Evolutionary conservation across 2,888 invertebrate genomes (phyloP).

Genomic region (Caenorhabditis sp.): DNA sequence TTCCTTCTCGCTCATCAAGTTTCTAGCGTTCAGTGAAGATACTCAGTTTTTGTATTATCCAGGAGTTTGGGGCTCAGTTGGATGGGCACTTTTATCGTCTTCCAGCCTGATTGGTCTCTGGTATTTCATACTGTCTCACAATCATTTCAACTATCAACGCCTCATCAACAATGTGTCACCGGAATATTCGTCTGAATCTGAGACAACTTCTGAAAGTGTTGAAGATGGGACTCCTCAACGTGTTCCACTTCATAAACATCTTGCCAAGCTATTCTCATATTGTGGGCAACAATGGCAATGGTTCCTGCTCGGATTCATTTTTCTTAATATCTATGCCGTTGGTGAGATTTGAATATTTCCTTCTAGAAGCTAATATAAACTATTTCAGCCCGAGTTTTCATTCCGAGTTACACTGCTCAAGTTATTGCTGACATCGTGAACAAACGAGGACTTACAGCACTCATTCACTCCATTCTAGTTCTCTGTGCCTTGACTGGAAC

Average conservation of each 20-base stretch:
- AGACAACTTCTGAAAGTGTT: neutral
- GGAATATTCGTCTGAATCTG: slow-evolving; percentile 7
- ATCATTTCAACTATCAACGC: slow-evolving; percentile 36
- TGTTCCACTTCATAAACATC: slow-evolving; percentile 39
- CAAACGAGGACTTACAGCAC: slow-evolving; percentile 32
- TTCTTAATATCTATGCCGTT: slow-evolving; percentile 63
- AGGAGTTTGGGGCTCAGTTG: slow-evolving; percentile 55
- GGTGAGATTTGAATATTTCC: slow-evolving; percentile 41
- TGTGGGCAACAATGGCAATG: slow-evolving; percentile 59
- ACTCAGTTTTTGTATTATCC: slow-evolving; percentile 44
- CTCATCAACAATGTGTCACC: slow-evolving; percentile 14
- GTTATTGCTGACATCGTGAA: slow-evolving; percentile 66
- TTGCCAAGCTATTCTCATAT: slow-evolving; percentile 58
- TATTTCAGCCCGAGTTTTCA: slow-evolving; percentile 68
- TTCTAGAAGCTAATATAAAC: neutral
- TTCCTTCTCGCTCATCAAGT: slow-evolving; percentile 56
- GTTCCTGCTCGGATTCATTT: slow-evolving; percentile 63
- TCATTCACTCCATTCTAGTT: slow-evolving; percentile 56
- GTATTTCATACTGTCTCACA: slow-evolving; percentile 40
- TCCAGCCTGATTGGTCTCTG: slow-evolving; percentile 24
- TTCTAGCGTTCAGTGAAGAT: slow-evolving; percentile 63
- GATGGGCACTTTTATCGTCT: slow-evolving; percentile 42
- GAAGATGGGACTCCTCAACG: slow-evolving; percentile 5
- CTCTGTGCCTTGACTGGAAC: slow-evolving; percentile 52
- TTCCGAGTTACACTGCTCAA: slow-evolving; percentile 66